phyloP scores from a whole-genome alignment of 2,888 invertebrate species.

The Drosophila leonis region DNA sequence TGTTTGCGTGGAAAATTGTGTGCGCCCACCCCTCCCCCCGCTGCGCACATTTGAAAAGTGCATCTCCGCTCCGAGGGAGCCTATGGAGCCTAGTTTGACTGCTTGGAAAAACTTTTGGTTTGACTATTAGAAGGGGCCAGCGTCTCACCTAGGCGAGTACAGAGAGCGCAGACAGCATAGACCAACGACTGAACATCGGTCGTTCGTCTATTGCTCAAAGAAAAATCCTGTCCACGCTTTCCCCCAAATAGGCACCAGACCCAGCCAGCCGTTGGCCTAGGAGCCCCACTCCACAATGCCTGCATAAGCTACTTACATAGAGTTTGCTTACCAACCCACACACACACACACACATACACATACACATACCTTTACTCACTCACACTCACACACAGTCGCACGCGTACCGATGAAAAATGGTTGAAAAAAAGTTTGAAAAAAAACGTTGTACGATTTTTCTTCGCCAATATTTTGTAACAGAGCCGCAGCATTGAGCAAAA shows the following conservation, averaged over 20 bases:
- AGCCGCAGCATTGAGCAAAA: conserved; percentile 75
- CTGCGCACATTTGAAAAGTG: conserved; percentile 79
- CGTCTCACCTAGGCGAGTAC: conserved; percentile 32
- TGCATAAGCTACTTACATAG: neutral
- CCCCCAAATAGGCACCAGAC: conserved; percentile 53
- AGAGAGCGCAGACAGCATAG: conserved; percentile 64
- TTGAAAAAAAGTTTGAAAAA: conserved; percentile 83
- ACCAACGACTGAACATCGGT: conserved; percentile 54
- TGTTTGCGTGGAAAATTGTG: conserved; percentile 71
- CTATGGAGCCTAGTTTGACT: conserved; percentile 73
- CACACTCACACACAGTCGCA: conserved; percentile 31
- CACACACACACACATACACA: conserved; percentile 14
- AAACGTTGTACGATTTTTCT: conserved; percentile 85
- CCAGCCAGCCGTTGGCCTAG: conserved; percentile 16
- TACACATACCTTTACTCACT: neutral
- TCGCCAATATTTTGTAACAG: conserved; percentile 86
- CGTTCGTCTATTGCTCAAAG: conserved; percentile 65
- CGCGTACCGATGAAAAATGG: conserved; percentile 81
- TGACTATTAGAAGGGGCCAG: conserved; percentile 64
- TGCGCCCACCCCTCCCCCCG: conserved; percentile 39
- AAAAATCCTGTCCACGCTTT: conserved; percentile 78
- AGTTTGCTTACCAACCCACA: neutral
- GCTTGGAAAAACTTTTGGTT: conserved; percentile 77
- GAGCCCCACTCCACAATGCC: conserved; percentile 16
- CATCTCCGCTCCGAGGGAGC: conserved; percentile 57